Evolutionary conservation across 2,797 vertebrate genomes (phyloP).

Genomic region (Poeciliopsis presidionis): DNA sequence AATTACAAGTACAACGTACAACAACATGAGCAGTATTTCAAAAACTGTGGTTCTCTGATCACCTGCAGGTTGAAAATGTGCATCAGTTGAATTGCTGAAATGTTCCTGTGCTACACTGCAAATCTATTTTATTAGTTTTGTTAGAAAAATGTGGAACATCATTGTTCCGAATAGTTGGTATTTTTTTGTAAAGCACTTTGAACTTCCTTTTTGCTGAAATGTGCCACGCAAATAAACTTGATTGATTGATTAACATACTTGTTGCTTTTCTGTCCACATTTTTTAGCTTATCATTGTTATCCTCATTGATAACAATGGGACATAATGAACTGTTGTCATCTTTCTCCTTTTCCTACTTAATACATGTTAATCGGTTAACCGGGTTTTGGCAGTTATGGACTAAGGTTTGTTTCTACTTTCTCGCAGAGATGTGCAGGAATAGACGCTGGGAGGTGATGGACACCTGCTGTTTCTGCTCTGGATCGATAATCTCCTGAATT

Average conservation of each 20-base stretch:
- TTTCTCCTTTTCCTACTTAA: neutral
- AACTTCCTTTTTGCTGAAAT: too few species aligned
- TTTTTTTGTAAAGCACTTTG: too few species aligned
- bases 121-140: neutral
- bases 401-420: neutral
- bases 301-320: neutral
- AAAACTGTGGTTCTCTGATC: neutral
- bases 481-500: too few species aligned
- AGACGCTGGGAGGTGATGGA: too few species aligned
- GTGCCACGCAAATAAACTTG: too few species aligned
- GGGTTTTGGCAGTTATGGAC: neutral
- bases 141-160: neutral
- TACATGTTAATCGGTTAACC: neutral
- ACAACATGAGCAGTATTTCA: neutral
- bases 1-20: neutral
- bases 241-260: neutral
- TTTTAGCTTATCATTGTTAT: neutral
- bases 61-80: neutral
- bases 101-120: neutral
- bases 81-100: neutral
- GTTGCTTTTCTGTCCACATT: neutral
- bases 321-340: neutral
- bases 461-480: too few species aligned
- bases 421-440: neutral
- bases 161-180: neutral